A percentile compares a stretch with the other conserved stretches of the same genome.
Evolutionary conservation across 2,888 invertebrate species (phyloP).

Genomic region (Platerodrilus igneus): DNA sequence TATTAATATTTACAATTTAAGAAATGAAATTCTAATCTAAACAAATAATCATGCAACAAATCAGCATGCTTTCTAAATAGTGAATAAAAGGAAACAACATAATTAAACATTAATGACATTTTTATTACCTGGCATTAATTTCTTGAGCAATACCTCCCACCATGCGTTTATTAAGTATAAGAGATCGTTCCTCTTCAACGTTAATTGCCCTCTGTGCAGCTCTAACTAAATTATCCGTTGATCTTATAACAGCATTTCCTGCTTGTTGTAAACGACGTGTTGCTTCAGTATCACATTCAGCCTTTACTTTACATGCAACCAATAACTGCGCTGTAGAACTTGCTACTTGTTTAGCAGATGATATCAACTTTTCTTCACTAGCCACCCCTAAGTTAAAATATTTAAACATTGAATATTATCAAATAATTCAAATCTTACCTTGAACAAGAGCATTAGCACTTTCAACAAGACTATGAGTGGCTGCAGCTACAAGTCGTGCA

Average conservation of each 20-base stretch:
- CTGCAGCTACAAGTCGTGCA: slow-evolving; percentile 92
- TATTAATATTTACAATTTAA: too few relatives aligned
- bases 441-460: slow-evolving; percentile 96
- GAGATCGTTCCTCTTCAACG: slow-evolving; percentile 84
- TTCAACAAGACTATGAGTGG: slow-evolving; percentile 95
- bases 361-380: slow-evolving; percentile 93
- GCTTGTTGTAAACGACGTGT: slow-evolving; percentile 88
- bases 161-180: slow-evolving; percentile 88
- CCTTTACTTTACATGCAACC: slow-evolving; percentile 98
- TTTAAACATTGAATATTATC: neutral
- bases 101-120: too few relatives aligned
- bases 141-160: slow-evolving; percentile 97
- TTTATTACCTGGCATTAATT: slow-evolving; percentile 74
- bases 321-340: slow-evolving; percentile 95
- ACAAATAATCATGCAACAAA: too few relatives aligned
- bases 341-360: slow-evolving; percentile 94
- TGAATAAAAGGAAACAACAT: too few relatives aligned
- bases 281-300: slow-evolving; percentile 91
- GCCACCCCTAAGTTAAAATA: slow-evolving; percentile 51
- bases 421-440: slow-evolving; percentile 47
- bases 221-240: slow-evolving; percentile 94
- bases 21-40: too few relatives aligned
- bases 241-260: slow-evolving; percentile 94
- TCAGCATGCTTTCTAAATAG: too few relatives aligned
- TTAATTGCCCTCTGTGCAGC: slow-evolving; percentile 91